phyloP scores from a whole-genome alignment of 2,797 vertebrate genomes.

The Antennarius maculatus region DNA sequence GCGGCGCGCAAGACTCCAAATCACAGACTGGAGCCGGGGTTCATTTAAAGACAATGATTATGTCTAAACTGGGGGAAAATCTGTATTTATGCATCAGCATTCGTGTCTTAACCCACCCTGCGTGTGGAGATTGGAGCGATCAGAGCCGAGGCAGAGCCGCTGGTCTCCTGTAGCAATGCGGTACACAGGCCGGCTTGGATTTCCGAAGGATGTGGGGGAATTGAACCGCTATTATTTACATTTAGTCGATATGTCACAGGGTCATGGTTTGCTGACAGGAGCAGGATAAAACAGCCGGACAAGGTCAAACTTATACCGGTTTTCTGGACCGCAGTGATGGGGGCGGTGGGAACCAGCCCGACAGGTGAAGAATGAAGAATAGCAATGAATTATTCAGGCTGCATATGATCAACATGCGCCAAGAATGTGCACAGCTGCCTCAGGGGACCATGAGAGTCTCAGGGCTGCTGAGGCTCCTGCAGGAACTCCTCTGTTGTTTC shows the following conservation, averaged over 20 bases:
- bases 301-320: conserved; percentile 64
- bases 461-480: conserved; percentile 4
- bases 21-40: not conserved
- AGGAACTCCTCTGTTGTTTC: not conserved
- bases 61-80: too few species aligned
- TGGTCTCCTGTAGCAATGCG: conserved; percentile 66
- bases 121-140: conserved; percentile 12
- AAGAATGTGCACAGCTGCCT: conserved; percentile 49
- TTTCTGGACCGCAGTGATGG: conserved; percentile 54
- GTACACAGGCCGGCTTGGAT: conserved; percentile 54
- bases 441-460: conserved; percentile 42
- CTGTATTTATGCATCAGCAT: conserved; percentile 31
- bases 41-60: not conserved
- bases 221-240: conserved; percentile 71
- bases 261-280: conserved; percentile 71
- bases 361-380: conserved; percentile 73
- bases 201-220: conserved; percentile 48
- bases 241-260: conserved; percentile 70
- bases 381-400: conserved; percentile 76
- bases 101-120: conserved; percentile 30
- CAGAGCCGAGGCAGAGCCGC: conserved; percentile 15
- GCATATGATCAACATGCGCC: conserved; percentile 61
- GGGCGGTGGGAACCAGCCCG: conserved; percentile 52
- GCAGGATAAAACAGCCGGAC: conserved; percentile 55
- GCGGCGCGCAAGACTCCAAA: not conserved